Percentiles rank a stretch among this genome's conserved stretches.
These are phyloP conservation scores for Drosophila aldrichi DNA, from an alignment of 2,888 invertebrate genomes.

Conservation along the genomic window DNA sequence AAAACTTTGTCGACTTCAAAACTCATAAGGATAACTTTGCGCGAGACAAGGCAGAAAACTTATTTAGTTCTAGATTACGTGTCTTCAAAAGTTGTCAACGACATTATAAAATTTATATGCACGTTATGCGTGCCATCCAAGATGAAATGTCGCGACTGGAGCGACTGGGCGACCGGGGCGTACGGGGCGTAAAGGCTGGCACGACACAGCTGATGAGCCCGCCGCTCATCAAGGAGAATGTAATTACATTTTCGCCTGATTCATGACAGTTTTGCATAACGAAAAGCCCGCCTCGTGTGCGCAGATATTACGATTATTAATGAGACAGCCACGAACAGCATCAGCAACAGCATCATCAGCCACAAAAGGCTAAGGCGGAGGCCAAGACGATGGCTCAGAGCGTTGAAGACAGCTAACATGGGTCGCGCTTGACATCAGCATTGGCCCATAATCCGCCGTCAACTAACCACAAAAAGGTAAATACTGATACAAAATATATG, in stretches of 20 bases:
- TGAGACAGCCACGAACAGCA: conserved; percentile 64
- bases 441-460: conserved; percentile 1
- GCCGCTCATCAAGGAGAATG: conserved; percentile 73
- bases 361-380: conserved; percentile 52
- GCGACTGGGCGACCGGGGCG: neutral
- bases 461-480: conserved; percentile 10
- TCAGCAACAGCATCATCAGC: conserved; percentile 19
- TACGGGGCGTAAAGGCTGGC: neutral
- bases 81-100: conserved; percentile 66
- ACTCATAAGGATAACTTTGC: conserved; percentile 62
- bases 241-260: conserved; percentile 78
- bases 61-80: conserved; percentile 77
- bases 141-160: conserved; percentile 65
- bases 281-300: conserved; percentile 49
- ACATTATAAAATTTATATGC: conserved; percentile 80
- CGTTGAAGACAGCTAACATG: conserved; percentile 20
- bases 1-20: conserved; percentile 35
- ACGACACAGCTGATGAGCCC: conserved; percentile 40
- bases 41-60: conserved; percentile 51
- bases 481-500: neutral
- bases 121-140: conserved; percentile 70
- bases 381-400: conserved; percentile 13
- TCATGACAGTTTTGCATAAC: conserved; percentile 80
- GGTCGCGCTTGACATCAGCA: conserved; percentile 23
- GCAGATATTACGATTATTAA: conserved; percentile 74